Evolutionary conservation across 1,140 invertebrate species (phyloP).

Genomic region (Micrasema minimum): DNA sequence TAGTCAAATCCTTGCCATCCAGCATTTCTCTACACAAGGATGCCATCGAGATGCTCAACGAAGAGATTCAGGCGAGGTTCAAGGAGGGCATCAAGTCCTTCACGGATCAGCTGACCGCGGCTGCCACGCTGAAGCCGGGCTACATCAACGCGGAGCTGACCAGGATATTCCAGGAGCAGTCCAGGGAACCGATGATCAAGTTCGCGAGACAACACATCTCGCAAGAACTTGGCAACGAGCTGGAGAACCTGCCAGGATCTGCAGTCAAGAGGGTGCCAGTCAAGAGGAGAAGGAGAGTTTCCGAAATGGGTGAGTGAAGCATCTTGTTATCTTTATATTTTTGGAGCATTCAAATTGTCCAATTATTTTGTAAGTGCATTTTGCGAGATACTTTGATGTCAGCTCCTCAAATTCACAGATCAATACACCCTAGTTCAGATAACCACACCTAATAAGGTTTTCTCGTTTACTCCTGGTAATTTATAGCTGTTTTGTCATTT

Average conservation of each 20-base stretch:
- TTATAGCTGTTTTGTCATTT: no score
- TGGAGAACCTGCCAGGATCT: slow-evolving; percentile 64
- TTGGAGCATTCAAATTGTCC: no score
- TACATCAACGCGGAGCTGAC: slow-evolving; percentile 51
- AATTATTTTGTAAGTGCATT: no score
- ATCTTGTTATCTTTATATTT: not conserved
- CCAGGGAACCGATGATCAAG: slow-evolving; percentile 55
- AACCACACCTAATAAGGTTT: no score
- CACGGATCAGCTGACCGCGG: slow-evolving; percentile 48
- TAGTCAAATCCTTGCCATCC: slow-evolving; percentile 13
- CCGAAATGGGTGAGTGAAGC: slow-evolving; percentile 60
- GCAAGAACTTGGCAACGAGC: slow-evolving; percentile 65
- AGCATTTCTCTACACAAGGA: slow-evolving; percentile 42
- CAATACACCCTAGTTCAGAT: no score
- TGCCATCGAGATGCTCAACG: slow-evolving; percentile 50
- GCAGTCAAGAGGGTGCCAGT: slow-evolving; percentile 62
- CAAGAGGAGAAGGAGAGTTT: slow-evolving; percentile 61
- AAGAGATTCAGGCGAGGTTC: slow-evolving; percentile 51
- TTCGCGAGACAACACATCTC: slow-evolving; percentile 56
- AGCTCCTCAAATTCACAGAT: no score
- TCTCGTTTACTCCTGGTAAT: no score
- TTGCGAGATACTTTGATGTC: no score
- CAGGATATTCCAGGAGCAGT: slow-evolving; percentile 53
- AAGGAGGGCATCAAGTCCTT: slow-evolving; percentile 52
- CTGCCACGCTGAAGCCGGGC: slow-evolving; percentile 46